Percentiles rank a stretch among this genome's conserved stretches.
Evolutionary conservation across 2,113 vertebrate genomes (phyloP).

Genomic region (Phycodurus eques): DNA sequence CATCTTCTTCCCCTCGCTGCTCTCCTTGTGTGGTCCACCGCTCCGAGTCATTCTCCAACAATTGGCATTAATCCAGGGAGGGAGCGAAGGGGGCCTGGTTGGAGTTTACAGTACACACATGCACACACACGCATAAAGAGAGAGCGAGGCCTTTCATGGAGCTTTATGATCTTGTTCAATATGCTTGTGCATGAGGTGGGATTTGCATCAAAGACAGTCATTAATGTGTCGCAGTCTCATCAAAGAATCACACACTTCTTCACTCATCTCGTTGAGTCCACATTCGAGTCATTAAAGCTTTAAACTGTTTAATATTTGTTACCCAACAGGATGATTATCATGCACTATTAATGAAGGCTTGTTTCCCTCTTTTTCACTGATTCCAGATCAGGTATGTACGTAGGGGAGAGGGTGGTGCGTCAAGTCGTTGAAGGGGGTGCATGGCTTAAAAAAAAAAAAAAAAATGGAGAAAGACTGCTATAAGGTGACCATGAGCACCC

Average conservation of each 20-base stretch:
- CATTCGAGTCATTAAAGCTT: too few relatives aligned
- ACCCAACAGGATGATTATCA: too few relatives aligned
- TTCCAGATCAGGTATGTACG: too few relatives aligned
- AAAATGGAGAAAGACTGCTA: too few relatives aligned
- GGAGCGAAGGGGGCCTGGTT: slow-evolving; percentile 45
- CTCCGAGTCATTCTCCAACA: slow-evolving; percentile 74
- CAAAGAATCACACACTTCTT: background rate
- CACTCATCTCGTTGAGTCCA: too few relatives aligned
- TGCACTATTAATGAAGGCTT: too few relatives aligned
- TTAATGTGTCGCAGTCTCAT: background rate
- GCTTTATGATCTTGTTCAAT: slow-evolving; percentile 11
- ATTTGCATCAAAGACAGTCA: slow-evolving; percentile 1
- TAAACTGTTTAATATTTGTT: too few relatives aligned
- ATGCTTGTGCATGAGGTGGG: slow-evolving; percentile 5
- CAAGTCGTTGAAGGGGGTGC: too few relatives aligned
- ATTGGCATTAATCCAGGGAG: slow-evolving; percentile 76
- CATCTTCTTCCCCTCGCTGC: slow-evolving; percentile 38
- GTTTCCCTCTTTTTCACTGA: too few relatives aligned
- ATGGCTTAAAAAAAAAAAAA: too few relatives aligned
- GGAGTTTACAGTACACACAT: slow-evolving; percentile 32
- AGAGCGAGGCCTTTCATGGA: slow-evolving; percentile 36
- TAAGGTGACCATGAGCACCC: too few relatives aligned
- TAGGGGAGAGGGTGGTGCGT: too few relatives aligned
- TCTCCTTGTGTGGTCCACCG: slow-evolving; percentile 75
- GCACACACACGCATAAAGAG: slow-evolving; percentile 35